A percentile compares a stretch with the other conserved stretches of the same genome.
Evolutionary conservation across 2,113 vertebrate genomes (phyloP).

Genomic region (Siniperca knerii): DNA sequence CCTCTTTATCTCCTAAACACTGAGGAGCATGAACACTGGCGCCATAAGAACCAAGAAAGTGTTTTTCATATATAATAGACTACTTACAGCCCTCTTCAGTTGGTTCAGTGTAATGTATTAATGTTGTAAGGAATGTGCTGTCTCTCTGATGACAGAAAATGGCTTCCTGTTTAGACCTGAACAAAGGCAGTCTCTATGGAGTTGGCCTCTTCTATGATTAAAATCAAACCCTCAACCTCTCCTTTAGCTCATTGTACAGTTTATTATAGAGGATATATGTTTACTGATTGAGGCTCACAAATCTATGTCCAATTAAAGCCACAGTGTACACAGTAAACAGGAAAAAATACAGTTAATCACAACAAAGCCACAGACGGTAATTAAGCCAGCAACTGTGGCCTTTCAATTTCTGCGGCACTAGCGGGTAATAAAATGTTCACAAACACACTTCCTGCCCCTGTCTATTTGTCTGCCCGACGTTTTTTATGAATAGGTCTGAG

Average conservation of each 20-base stretch:
- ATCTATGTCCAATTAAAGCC: slow-evolving; percentile 49
- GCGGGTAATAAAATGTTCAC: slow-evolving; percentile 70
- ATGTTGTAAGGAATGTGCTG: slow-evolving; percentile 39
- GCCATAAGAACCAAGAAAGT: neutral
- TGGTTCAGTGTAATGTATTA: slow-evolving; percentile 32
- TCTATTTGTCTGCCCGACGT: slow-evolving; percentile 40
- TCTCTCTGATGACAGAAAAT: slow-evolving; percentile 55
- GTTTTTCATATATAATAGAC: slow-evolving; percentile 19
- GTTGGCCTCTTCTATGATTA: slow-evolving; percentile 29
- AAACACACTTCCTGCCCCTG: slow-evolving; percentile 61
- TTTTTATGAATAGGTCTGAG: slow-evolving; percentile 61
- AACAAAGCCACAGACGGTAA: slow-evolving; percentile 43
- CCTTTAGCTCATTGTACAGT: slow-evolving; percentile 29
- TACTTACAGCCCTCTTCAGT: neutral
- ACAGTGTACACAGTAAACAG: neutral
- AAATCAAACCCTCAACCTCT: slow-evolving; percentile 45
- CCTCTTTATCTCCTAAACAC: neutral
- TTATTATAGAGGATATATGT: slow-evolving; percentile 18
- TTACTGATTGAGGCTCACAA: slow-evolving; percentile 22
- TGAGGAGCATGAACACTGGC: slow-evolving; percentile 1
- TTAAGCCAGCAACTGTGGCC: slow-evolving; percentile 48
- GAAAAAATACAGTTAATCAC: slow-evolving; percentile 20
- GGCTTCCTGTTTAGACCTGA: slow-evolving; percentile 67
- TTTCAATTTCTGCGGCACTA: slow-evolving; percentile 49
- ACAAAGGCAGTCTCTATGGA: slow-evolving; percentile 49